Conservation (phyloP, 1,140 invertebrate genomes). For the Aphelenchoides besseyi region DNA sequence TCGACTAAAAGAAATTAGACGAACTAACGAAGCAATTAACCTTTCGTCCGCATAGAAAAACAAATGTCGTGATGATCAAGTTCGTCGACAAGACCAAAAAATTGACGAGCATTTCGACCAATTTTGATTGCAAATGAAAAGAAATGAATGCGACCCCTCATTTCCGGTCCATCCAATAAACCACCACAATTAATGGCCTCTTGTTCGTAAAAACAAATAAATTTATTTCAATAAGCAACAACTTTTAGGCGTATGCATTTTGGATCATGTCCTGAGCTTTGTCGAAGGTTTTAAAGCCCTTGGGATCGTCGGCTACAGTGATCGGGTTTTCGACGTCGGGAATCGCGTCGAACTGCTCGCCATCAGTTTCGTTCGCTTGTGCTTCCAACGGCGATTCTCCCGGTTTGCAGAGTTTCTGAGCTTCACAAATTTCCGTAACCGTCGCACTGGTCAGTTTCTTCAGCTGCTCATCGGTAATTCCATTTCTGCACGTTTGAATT, state of each 20-base stretch:
- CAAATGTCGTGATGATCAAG: too few species aligned
- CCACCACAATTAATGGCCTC: too few species aligned
- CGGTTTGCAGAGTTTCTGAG: conserved; percentile 10
- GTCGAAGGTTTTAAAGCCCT: conserved; percentile 1
- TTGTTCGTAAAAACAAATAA: too few species aligned
- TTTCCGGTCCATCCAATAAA: too few species aligned
- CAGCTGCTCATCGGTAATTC: conserved; percentile 13
- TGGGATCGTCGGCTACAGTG: background rate
- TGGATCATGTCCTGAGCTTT: conserved; percentile 8
- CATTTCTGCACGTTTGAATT: conserved; percentile 13
- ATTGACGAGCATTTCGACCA: too few species aligned
- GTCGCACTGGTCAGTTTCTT: background rate
- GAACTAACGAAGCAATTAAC: too few species aligned
- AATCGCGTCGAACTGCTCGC: conserved; percentile 19
- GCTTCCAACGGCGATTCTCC: background rate
- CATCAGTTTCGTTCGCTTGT: background rate
- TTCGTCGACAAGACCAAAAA: too few species aligned
- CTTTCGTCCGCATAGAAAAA: too few species aligned
- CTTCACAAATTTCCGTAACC: conserved; percentile 11
- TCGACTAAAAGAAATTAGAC: too few species aligned
- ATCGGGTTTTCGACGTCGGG: conserved; percentile 10
- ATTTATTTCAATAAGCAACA: too few species aligned
- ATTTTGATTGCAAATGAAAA: too few species aligned
- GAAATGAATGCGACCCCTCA: too few species aligned
- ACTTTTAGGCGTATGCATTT: background rate